Evolutionary conservation across 2,888 invertebrate genomes (phyloP).

Genomic region (Monopis laevigella): DNA sequence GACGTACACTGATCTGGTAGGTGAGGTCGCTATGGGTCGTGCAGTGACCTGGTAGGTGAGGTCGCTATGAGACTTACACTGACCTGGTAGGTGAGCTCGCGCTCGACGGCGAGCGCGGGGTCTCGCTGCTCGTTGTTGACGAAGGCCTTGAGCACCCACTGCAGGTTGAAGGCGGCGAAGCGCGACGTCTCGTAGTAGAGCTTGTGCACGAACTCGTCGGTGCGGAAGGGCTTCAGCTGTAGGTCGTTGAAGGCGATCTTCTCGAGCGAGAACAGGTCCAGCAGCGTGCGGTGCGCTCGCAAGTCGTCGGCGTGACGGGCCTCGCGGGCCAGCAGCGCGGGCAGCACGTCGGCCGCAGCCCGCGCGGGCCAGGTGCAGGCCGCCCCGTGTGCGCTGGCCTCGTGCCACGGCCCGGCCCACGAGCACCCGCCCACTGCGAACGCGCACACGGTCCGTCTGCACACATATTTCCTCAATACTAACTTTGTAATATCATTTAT

Average conservation of each 20-base stretch:
- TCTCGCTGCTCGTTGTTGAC: slow-evolving; percentile 92
- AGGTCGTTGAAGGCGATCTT: slow-evolving; percentile 94
- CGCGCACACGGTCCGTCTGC: slow-evolving; percentile 80
- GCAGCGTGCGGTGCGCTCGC: slow-evolving; percentile 79
- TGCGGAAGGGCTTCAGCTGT: slow-evolving; percentile 93
- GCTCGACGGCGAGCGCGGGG: slow-evolving; percentile 87
- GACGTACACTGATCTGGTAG: no score
- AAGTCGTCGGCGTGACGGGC: slow-evolving; percentile 74
- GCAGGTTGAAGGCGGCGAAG: slow-evolving; percentile 90
- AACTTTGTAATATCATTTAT: no score
- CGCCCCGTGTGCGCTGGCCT: slow-evolving; percentile 79
- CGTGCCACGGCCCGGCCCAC: slow-evolving; percentile 92
- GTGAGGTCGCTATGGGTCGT: no score
- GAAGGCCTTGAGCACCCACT: slow-evolving; percentile 94
- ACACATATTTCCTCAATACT: no score
- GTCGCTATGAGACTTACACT: no score
- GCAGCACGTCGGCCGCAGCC: slow-evolving; percentile 86
- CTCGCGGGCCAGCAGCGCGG: slow-evolving; percentile 79
- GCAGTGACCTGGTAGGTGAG: no score
- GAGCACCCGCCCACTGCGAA: slow-evolving; percentile 88
- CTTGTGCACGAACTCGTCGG: slow-evolving; percentile 94
- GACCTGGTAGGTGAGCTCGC: slow-evolving; percentile 93
- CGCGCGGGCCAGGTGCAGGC: slow-evolving; percentile 83
- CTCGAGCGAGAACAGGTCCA: slow-evolving; percentile 90
- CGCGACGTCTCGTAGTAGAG: slow-evolving; percentile 93